Conservation (phyloP, 2,797 vertebrate genomes). For the Bovichtus variegatus region DNA sequence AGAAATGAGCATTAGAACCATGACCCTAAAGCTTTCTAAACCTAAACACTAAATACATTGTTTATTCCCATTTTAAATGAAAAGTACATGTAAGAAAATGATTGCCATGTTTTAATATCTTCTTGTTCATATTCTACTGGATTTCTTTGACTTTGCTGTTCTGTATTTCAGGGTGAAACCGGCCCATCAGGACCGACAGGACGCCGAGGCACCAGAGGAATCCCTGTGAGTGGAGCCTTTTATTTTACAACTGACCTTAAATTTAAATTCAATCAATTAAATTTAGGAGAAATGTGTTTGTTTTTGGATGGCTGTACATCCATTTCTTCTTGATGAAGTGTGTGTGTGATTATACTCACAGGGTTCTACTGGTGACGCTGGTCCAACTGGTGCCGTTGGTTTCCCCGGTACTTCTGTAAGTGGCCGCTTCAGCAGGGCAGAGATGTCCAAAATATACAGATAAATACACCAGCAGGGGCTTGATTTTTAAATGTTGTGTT, state of each 20-base stretch:
- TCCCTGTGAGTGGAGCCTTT: constrained; percentile 87
- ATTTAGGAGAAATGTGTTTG: neutral
- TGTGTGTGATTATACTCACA: constrained; percentile 65
- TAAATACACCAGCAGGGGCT: too few relatives aligned
- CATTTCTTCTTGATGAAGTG: neutral
- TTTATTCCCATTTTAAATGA: neutral
- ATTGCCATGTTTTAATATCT: neutral
- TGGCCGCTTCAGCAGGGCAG: neutral
- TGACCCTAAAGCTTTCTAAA: neutral
- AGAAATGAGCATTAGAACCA: neutral
- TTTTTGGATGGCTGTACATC: neutral
- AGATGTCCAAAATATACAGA: neutral
- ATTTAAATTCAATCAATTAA: neutral
- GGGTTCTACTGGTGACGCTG: constrained; percentile 93
- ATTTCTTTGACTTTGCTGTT: neutral
- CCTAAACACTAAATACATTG: neutral
- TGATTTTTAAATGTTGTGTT: neutral
- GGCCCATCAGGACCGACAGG: constrained; percentile 92
- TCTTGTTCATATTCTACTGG: neutral
- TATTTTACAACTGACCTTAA: neutral
- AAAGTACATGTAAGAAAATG: neutral
- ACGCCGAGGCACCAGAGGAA: constrained; percentile 92
- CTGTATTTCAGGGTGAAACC: constrained; percentile 90
- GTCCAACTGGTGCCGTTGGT: constrained; percentile 92
- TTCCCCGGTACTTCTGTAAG: constrained; percentile 94